Evolutionary conservation across 92 coral and sea anemone species (phyloP), one percentile per base, ranked within the genome.

Genomic region (Siderastrea radians): DNA sequence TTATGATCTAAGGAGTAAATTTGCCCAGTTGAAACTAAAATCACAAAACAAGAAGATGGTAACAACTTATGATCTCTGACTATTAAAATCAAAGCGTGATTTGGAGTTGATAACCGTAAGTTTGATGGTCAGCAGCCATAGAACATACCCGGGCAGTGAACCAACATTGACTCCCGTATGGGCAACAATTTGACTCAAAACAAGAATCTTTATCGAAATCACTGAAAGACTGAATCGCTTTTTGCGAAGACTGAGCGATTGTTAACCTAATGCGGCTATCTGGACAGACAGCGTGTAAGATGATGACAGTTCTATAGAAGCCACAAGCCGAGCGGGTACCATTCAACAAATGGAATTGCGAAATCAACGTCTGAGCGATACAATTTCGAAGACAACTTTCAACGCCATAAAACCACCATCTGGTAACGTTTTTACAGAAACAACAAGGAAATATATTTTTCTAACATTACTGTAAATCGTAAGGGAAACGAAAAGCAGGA

Each of bases 291-390:
- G 63, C 19, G 8, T 12, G 17, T 43, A 15, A n/a, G 15, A 74
- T 49, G 49, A 16, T 52, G 76, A 53, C 53, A 12, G 53, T 46
- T 79, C 49, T 19, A 8, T 43, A 38, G 44, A 54, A 81, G 67
- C 47, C 73, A 63, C 46, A 49, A 63, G 69, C 46, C 59, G 47
- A 47, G 26, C 81, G 81, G 81, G 81, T 60, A 49, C 72, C 43
- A 62, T 66, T 45, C 8, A 77, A 45, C 50, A 70, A 66, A 79
- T 26, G 50, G 49, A 69, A 19, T 45, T 51, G 64, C 74, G 64
- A 49, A 10, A 54, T 69, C 57, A 58, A 54, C 10, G 55, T 7
- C 48, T 62, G 47, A 68, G 9, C 53, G 60, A 48, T n/a, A 9
- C 67, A 15, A 68, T 44, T 70, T 68, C 77, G 44, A 54, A 81